These are phyloP conservation scores for Chrysolina oricalcia DNA, from an alignment of 2,888 invertebrate genomes.

Conservation along the genomic window DNA sequence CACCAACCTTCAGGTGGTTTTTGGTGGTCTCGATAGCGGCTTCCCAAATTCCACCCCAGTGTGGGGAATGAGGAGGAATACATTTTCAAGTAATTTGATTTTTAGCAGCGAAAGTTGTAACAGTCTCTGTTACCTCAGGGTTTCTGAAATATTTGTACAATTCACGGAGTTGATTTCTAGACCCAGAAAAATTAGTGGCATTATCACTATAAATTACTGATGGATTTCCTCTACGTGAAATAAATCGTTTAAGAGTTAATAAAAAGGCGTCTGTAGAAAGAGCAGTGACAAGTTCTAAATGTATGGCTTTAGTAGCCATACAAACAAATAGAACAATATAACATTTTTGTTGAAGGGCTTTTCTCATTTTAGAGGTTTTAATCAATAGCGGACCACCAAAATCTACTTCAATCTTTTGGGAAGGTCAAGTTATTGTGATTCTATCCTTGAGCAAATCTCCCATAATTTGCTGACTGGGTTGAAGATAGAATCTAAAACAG, in stretches of 20 bases:
- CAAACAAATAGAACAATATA: slow-evolving; percentile 60
- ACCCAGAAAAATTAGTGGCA: slow-evolving; percentile 29
- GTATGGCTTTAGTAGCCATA: slow-evolving; percentile 46
- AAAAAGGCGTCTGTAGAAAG: slow-evolving; percentile 10
- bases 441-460: slow-evolving; percentile 41
- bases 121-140: background rate
- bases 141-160: slow-evolving; percentile 8
- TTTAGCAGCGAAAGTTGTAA: background rate
- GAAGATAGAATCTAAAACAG: slow-evolving; percentile 45
- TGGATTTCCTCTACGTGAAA: background rate
- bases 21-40: background rate
- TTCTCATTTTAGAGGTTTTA: slow-evolving; percentile 48
- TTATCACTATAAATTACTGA: slow-evolving; percentile 21
- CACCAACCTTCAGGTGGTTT: background rate
- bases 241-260: slow-evolving; percentile 9
- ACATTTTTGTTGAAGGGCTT: slow-evolving; percentile 46
- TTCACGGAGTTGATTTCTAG: slow-evolving; percentile 16
- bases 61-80: slow-evolving; percentile 30
- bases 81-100: slow-evolving; percentile 29
- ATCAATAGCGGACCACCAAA: slow-evolving; percentile 56
- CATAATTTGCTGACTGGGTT: slow-evolving; percentile 44
- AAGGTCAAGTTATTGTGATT: slow-evolving; percentile 34
- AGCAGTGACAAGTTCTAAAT: slow-evolving; percentile 26
- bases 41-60: slow-evolving; percentile 33
- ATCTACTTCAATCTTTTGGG: slow-evolving; percentile 52